These are phyloP conservation scores for Ctenopoma kingsleyae DNA, from an alignment of 2,797 vertebrate species.

Conservation along the genomic window DNA sequence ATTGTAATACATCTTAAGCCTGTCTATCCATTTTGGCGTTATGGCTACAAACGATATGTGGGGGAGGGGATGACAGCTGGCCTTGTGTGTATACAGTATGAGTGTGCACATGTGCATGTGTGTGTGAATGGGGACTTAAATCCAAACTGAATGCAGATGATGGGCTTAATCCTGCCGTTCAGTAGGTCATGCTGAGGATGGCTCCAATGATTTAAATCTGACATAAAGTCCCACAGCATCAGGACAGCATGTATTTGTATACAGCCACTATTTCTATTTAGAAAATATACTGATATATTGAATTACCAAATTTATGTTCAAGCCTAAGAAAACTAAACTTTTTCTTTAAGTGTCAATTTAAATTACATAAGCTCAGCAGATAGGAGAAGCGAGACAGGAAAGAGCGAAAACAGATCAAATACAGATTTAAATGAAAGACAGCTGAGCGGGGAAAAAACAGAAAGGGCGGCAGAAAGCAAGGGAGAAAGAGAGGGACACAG, in stretches of 20 bases:
- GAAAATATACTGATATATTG: no score
- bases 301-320: not conserved
- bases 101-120: constrained; percentile 19
- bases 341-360: not conserved
- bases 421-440: not conserved
- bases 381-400: not conserved
- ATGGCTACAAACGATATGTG: constrained; percentile 38
- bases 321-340: not conserved
- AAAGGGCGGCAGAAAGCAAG: constrained; percentile 1
- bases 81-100: constrained; percentile 27
- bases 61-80: constrained; percentile 74
- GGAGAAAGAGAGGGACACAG: not conserved
- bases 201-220: constrained; percentile 49
- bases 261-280: no score
- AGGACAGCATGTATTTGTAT: not conserved
- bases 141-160: constrained; percentile 71
- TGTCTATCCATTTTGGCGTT: constrained; percentile 48
- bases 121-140: constrained; percentile 53
- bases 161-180: constrained; percentile 78
- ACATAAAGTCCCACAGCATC: constrained; percentile 34
- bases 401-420: not conserved
- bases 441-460: not conserved
- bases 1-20: constrained; percentile 43
- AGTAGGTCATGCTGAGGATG: constrained; percentile 74
- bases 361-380: not conserved